phyloP scores from a whole-genome alignment of 2,113 vertebrate species.

The Acrocephalus arundinaceus region DNA sequence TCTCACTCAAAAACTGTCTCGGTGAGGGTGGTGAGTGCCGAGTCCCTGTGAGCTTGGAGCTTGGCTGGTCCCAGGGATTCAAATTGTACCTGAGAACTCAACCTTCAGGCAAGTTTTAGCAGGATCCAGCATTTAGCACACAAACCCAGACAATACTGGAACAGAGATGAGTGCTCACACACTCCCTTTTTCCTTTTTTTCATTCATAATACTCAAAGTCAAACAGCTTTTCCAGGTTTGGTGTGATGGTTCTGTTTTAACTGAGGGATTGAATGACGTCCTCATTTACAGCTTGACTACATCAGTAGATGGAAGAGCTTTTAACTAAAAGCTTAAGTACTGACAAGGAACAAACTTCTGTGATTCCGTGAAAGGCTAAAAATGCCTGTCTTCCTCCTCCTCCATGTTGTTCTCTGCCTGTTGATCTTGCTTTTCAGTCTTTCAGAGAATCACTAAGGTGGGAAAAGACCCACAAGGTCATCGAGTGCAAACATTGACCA shows the following conservation, averaged over 20 bases:
- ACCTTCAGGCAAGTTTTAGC: not conserved
- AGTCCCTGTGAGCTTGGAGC: not conserved
- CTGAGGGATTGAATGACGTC: not conserved
- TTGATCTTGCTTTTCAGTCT: not conserved
- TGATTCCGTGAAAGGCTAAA: not conserved
- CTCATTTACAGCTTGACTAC: not conserved
- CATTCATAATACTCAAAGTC: not conserved
- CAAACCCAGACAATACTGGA: not conserved
- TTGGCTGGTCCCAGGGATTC: not conserved
- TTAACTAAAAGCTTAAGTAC: not conserved
- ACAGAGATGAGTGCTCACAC: not conserved
- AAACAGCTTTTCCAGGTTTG: not conserved
- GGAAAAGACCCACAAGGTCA: not conserved
- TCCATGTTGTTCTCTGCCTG: not conserved
- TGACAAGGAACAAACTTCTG: not conserved
- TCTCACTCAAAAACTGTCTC: not conserved
- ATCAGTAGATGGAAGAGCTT: not conserved
- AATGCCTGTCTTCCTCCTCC: not conserved
- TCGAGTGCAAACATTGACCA: accelerated
- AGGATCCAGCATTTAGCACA: not conserved
- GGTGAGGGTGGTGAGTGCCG: not conserved
- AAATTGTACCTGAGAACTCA: not conserved
- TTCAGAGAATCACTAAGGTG: not conserved
- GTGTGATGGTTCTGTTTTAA: not conserved
- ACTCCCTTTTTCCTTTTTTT: not conserved